These are phyloP conservation scores for Stratiomys singularior DNA, from an alignment of 2,888 invertebrate genomes.

Conservation along the genomic window DNA sequence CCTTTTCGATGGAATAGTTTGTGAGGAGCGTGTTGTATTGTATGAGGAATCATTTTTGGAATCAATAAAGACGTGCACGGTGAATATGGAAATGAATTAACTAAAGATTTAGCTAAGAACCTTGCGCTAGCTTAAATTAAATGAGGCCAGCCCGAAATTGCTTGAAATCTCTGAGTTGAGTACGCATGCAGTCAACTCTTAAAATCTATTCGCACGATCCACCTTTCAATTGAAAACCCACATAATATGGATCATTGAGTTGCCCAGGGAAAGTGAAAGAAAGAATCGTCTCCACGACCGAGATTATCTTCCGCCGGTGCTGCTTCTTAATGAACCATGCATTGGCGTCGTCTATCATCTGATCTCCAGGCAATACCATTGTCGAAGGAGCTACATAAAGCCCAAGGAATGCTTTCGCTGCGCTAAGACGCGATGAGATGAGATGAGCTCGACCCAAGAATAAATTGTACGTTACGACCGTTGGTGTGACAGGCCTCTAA, in stretches of 20 bases:
- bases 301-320: slow-evolving; percentile 30
- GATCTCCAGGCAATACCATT: slow-evolving; percentile 29
- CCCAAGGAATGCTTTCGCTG: neutral
- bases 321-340: slow-evolving; percentile 37
- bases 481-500: slow-evolving; percentile 38
- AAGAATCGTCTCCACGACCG: slow-evolving; percentile 2
- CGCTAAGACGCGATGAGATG: neutral
- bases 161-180: too few species aligned
- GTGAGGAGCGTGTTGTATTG: too few species aligned
- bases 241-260: slow-evolving; percentile 3
- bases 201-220: neutral
- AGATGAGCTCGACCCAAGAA: slow-evolving; percentile 10
- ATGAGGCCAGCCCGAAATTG: too few species aligned
- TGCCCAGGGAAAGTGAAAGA: slow-evolving; percentile 18
- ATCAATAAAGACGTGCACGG: too few species aligned
- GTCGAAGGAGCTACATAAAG: neutral
- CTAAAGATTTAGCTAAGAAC: too few species aligned
- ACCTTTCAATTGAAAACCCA: neutral
- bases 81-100: too few species aligned
- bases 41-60: too few species aligned
- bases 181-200: neutral
- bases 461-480: slow-evolving; percentile 42
- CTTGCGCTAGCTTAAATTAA: too few species aligned
- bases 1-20: too few species aligned
- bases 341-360: slow-evolving; percentile 44